Conservation (phyloP, 2,797 vertebrate species). For the Pangasius mekongensis region DNA sequence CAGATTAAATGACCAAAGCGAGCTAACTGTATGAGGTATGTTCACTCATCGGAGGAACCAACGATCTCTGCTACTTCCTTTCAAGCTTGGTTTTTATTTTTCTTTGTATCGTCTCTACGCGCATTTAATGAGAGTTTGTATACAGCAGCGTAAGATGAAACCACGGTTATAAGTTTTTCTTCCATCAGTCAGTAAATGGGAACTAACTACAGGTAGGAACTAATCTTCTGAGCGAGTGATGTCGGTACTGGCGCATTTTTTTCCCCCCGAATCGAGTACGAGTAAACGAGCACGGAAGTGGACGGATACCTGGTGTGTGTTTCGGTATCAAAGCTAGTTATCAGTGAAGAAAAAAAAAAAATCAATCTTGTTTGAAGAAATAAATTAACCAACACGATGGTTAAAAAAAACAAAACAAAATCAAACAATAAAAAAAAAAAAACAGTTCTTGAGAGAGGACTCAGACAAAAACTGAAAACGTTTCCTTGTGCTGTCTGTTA, state of each 20-base stretch:
- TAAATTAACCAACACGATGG: not conserved
- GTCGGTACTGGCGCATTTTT: too few species aligned
- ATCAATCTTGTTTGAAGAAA: not conserved
- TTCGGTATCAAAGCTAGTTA: not conserved
- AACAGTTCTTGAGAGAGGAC: not conserved
- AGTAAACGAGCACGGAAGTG: not conserved
- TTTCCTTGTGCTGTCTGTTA: not conserved
- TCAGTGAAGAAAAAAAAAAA: not conserved
- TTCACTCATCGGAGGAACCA: not conserved
- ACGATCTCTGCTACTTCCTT: not conserved
- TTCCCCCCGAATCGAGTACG: not conserved
- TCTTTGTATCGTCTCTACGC: not conserved
- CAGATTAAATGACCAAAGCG: not conserved
- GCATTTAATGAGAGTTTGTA: not conserved
- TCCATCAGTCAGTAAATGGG: too few species aligned
- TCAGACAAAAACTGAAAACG: not conserved
- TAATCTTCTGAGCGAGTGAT: too few species aligned
- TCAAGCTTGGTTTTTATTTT: not conserved
- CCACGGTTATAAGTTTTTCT: not conserved
- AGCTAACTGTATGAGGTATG: not conserved
- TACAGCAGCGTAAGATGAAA: not conserved
- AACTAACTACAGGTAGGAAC: too few species aligned
- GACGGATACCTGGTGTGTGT: not conserved
- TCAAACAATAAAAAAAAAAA: not conserved
- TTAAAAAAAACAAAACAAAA: not conserved